Conservation (phyloP, 2,113 vertebrate genomes). For the Laterallus jamaicensis region DNA sequence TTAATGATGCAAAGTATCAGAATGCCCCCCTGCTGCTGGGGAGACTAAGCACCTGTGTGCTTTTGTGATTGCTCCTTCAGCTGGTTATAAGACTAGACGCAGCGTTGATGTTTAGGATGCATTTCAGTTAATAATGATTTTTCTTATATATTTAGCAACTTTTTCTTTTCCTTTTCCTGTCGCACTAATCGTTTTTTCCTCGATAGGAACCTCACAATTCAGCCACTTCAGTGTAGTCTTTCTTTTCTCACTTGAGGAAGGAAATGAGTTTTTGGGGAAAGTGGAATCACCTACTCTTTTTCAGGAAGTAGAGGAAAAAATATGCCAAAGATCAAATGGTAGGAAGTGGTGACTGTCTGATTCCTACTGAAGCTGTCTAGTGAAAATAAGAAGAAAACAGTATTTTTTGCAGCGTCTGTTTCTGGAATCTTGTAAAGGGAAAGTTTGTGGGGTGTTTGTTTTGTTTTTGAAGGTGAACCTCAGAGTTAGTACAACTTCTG, state of each 20-base stretch:
- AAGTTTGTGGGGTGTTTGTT: neutral
- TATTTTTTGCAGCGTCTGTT: neutral
- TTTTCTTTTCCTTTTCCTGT: neutral
- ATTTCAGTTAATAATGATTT: neutral
- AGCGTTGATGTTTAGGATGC: neutral
- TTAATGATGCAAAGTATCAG: neutral
- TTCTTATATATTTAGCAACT: neutral
- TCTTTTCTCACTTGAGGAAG: neutral
- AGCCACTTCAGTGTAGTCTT: neutral
- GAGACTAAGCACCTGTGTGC: neutral
- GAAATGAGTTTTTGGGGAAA: neutral
- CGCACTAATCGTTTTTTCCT: neutral
- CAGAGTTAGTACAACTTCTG: neutral
- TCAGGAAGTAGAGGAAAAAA: slow-evolving; percentile 9
- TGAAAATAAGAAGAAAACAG: neutral
- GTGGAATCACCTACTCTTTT: neutral
- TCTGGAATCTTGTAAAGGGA: neutral
- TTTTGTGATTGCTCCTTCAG: neutral
- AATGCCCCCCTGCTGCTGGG: neutral
- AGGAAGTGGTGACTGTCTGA: neutral
- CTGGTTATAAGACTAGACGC: neutral
- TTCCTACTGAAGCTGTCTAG: neutral
- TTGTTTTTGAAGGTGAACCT: neutral
- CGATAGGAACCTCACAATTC: neutral
- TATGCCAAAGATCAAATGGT: neutral